These are phyloP conservation scores for Monomorium pharaonis DNA, from an alignment of 1,140 invertebrate species.

Conservation along the genomic window DNA sequence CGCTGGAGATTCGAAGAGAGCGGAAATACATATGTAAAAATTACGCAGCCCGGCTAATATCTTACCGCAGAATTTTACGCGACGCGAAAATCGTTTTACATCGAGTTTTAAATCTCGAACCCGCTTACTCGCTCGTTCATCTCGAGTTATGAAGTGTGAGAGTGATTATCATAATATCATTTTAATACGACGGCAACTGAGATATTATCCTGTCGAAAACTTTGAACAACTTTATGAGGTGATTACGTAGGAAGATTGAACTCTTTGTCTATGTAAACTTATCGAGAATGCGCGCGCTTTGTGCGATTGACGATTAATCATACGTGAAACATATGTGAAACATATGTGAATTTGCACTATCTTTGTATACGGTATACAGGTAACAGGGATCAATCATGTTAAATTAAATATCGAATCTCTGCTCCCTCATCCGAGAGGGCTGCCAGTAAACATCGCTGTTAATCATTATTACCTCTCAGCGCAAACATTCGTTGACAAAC, in stretches of 20 bases:
- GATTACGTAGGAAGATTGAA: neutral
- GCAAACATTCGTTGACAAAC: conserved; percentile 14
- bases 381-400: neutral
- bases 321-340: no score
- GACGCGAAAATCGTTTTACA: neutral
- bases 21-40: conserved; percentile 38
- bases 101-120: neutral
- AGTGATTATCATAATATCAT: conserved; percentile 6
- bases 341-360: neutral
- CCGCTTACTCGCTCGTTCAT: neutral
- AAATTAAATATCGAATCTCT: neutral
- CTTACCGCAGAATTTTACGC: neutral
- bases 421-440: neutral
- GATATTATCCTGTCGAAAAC: conserved; percentile 9
- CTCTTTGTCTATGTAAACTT: neutral
- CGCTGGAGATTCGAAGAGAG: conserved; percentile 4
- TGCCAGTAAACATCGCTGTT: neutral
- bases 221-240: neutral
- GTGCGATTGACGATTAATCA: neutral
- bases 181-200: neutral
- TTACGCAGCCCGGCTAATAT: conserved; percentile 15
- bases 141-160: neutral
- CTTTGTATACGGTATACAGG: neutral
- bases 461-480: neutral
- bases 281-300: neutral